Evolutionary conservation across 2,888 invertebrate species (phyloP).

Genomic region (Bombylius major): DNA sequence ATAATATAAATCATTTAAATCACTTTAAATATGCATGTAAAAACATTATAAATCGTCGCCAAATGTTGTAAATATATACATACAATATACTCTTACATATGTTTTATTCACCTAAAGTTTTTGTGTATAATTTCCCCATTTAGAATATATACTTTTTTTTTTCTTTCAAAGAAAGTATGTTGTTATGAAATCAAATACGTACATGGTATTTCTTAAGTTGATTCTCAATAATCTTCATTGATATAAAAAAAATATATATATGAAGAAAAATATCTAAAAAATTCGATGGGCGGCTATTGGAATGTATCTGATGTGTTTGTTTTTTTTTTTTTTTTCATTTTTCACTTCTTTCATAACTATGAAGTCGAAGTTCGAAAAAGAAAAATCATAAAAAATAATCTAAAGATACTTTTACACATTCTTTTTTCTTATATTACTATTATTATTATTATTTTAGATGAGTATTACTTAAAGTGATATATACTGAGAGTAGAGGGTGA

Average conservation of each 20-base stretch:
- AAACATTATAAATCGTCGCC: constrained; percentile 35
- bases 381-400: neutral
- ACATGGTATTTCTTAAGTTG: too few species aligned
- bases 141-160: neutral
- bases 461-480: too few species aligned
- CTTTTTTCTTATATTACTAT: too few species aligned
- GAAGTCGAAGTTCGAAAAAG: neutral
- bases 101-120: constrained; percentile 14
- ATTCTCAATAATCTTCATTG: too few species aligned
- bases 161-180: too few species aligned
- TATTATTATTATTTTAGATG: too few species aligned
- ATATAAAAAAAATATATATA: too few species aligned
- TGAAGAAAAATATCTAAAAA: too few species aligned
- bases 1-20: constrained; percentile 36
- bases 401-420: neutral
- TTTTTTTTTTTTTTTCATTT: neutral
- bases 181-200: too few species aligned
- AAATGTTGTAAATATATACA: constrained; percentile 21
- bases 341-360: too few species aligned
- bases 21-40: constrained; percentile 33
- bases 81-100: constrained; percentile 15
- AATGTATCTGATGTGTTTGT: neutral
- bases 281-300: neutral
- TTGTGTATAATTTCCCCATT: constrained; percentile 14
- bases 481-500: neutral